Conservation (phyloP, 2,113 vertebrate species). For the Madoqua kirkii region DNA sequence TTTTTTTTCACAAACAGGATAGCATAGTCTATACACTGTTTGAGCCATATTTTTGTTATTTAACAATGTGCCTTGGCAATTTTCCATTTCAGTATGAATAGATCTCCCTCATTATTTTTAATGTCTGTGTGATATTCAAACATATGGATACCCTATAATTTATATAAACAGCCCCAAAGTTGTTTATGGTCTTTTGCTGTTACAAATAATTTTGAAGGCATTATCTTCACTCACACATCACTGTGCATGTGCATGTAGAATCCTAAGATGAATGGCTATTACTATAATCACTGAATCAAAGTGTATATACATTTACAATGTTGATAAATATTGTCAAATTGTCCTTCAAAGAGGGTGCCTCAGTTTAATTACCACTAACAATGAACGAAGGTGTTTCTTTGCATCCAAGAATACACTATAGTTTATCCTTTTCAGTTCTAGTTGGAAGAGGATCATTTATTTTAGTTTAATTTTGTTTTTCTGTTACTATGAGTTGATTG, state of each 20-base stretch:
- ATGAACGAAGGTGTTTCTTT: not conserved
- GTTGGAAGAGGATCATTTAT: not conserved
- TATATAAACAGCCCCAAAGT: not conserved
- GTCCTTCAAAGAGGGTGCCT: not conserved
- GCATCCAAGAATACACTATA: not conserved
- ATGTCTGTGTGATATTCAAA: constrained; percentile 12
- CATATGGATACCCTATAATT: constrained; percentile 26
- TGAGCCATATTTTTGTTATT: constrained; percentile 32
- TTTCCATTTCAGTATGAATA: constrained; percentile 22
- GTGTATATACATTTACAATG: not conserved
- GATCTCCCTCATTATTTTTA: constrained; percentile 35
- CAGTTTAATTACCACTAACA: constrained; percentile 8
- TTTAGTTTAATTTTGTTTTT: constrained; percentile 28
- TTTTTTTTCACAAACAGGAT: not conserved
- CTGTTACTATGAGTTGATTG: not conserved
- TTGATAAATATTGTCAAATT: constrained; percentile 17
- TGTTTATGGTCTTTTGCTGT: not conserved
- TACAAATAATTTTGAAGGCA: constrained; percentile 23
- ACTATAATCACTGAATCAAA: not conserved
- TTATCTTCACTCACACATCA: not conserved
- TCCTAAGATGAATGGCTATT: not conserved
- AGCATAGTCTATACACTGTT: not conserved
- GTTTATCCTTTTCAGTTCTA: not conserved
- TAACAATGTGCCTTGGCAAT: not conserved
- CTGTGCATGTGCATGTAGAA: not conserved